Evolutionary conservation across 2,113 vertebrate genomes (phyloP).

Genomic region (Pelvicachromis taeniatus): DNA sequence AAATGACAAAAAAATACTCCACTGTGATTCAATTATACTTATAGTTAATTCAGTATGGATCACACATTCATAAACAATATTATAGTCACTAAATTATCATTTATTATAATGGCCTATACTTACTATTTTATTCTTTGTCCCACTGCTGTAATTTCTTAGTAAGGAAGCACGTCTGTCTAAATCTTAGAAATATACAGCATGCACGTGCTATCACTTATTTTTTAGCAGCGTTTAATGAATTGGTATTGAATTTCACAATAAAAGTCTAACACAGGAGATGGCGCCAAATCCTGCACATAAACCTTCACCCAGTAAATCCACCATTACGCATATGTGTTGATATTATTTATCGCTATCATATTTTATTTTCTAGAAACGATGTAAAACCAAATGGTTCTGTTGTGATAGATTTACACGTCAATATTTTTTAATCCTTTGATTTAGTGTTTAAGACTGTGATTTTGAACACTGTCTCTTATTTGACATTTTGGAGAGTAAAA

Average conservation of each 20-base stretch:
- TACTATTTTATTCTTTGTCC: not conserved
- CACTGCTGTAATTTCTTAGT: not conserved
- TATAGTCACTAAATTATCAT: not conserved
- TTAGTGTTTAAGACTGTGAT: not conserved
- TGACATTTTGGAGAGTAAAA: not conserved
- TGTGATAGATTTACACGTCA: not conserved
- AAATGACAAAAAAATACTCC: not conserved
- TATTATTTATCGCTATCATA: not conserved
- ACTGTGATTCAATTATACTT: fast-evolving
- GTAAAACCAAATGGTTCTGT: not conserved
- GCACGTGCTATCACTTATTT: not conserved
- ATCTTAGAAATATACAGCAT: not conserved
- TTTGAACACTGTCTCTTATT: not conserved
- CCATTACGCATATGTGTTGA: not conserved
- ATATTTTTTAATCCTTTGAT: not conserved
- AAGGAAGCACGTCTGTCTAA: not conserved
- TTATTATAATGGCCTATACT: not conserved
- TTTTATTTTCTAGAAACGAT: not conserved
- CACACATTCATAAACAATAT: not conserved
- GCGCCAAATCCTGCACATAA: constrained; percentile 1
- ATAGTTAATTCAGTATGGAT: not conserved
- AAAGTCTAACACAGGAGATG: constrained; percentile 18
- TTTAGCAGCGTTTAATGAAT: not conserved
- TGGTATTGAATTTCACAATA: not conserved
- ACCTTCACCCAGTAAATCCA: not conserved